Base-by-base conservation (phyloP, 1,140 invertebrate species). In the Prorops nasuta region DNA sequence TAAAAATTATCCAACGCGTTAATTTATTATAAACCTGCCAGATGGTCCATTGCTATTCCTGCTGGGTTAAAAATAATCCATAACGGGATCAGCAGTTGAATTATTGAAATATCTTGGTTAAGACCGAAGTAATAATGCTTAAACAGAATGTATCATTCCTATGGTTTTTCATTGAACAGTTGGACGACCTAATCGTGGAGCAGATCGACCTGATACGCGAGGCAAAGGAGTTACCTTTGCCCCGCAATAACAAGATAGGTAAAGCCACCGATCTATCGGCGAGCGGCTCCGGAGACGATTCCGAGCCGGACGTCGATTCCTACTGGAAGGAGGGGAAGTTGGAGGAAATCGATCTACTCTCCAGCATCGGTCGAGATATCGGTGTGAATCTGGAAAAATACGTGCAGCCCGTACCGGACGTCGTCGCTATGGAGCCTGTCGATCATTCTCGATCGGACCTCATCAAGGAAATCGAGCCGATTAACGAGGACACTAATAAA, bases 341-440 rank as follows among this genome's bases (percentile, higher is more conserved):
- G 39, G 74, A 77, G 32, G 74, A 76, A 42, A 78, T 78, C 36
- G 76, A 78, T 51, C 50, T 77, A 0, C 36, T 78, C 2, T 76
- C 76, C 32, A 76, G 66, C 40, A 78, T 77, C 43, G 72, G 71
- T 9, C 66, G 68, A 1, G 71, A 72, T 31, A 75, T 74, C 48
- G 72, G 71, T 12, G 67, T 74, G 21, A 71, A 76, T 49, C 58
- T 75, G 20, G 71, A 74, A 18, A 74, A 75, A 46, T 74, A 74
- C 66, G 71, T 71, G 2, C 71, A 71, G 51, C 31, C 44, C 2
- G 69, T 78, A 14, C 74, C 76, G 0, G 74, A 77, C 63, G 66
- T 77, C 3, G 67, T 77, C 4, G 69, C 72, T 3, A 76, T 76
- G 74, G 67, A 70, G 22, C 36, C 59, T 0, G 39, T 66, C 9